A percentile compares a stretch with the other conserved stretches of the same genome.
These are phyloP conservation scores for Crotalus helleri DNA, from an alignment of 2,113 vertebrate genomes.

Conservation along the genomic window DNA sequence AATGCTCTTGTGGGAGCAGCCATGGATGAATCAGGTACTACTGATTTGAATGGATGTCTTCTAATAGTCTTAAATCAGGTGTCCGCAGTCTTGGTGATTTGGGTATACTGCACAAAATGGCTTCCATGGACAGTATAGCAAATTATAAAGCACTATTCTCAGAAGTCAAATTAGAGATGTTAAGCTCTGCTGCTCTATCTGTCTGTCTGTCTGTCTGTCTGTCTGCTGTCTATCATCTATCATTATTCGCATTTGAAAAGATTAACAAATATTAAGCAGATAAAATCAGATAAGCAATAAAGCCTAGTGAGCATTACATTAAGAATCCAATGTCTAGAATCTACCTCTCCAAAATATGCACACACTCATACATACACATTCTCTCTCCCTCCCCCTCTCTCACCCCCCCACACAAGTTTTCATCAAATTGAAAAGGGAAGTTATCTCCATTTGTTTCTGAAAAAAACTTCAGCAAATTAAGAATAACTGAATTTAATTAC, in stretches of 20 bases:
- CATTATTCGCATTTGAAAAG: neutral
- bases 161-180: neutral
- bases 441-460: conserved; percentile 56
- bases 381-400: too few relatives aligned
- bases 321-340: neutral
- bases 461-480: conserved; percentile 50
- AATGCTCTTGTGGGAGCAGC: neutral
- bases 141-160: neutral
- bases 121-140: neutral
- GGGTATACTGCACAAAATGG: neutral
- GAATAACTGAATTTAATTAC: conserved; percentile 41
- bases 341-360: neutral
- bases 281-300: neutral
- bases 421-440: conserved; percentile 29
- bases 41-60: neutral
- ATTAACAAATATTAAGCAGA: neutral
- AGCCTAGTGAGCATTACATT: neutral
- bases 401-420: neutral
- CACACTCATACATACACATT: neutral
- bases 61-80: neutral
- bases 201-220: too few relatives aligned
- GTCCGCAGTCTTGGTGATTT: neutral
- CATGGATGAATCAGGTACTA: neutral
- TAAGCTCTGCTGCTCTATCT: neutral
- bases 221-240: too few relatives aligned